phyloP scores from a whole-genome alignment of 2,113 vertebrate species.

The Nasalis larvatus region DNA sequence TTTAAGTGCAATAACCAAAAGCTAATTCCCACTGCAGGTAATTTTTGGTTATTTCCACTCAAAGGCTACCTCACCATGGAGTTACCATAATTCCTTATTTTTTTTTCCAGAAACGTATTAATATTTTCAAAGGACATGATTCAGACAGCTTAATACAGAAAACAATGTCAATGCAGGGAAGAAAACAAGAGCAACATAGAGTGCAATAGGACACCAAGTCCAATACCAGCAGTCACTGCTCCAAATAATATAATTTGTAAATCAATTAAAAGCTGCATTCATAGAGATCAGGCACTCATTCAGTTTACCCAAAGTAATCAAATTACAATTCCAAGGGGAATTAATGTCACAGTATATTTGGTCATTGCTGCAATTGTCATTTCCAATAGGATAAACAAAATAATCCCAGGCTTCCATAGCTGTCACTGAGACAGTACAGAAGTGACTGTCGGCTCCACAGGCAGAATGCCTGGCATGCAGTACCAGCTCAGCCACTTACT shows the following conservation, averaged over 20 bases:
- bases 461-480: fast-evolving
- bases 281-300: neutral
- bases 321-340: conserved; percentile 59
- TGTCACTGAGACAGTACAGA: neutral
- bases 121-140: neutral
- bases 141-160: neutral
- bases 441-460: neutral
- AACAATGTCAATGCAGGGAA: neutral
- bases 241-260: neutral
- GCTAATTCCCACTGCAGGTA: neutral
- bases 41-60: neutral
- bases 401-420: neutral
- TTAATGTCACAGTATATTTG: conserved; percentile 58
- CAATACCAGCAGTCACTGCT: neutral
- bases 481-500: no score
- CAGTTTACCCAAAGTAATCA: conserved; percentile 41
- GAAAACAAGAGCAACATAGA: neutral
- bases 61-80: neutral
- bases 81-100: neutral
- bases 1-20: neutral
- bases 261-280: conserved; percentile 59
- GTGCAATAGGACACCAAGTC: neutral
- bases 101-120: neutral
- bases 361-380: neutral
- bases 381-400: conserved; percentile 49